Base-by-base conservation (phyloP, 2,888 invertebrate genomes). In the Agrenia bidenticulata region DNA sequence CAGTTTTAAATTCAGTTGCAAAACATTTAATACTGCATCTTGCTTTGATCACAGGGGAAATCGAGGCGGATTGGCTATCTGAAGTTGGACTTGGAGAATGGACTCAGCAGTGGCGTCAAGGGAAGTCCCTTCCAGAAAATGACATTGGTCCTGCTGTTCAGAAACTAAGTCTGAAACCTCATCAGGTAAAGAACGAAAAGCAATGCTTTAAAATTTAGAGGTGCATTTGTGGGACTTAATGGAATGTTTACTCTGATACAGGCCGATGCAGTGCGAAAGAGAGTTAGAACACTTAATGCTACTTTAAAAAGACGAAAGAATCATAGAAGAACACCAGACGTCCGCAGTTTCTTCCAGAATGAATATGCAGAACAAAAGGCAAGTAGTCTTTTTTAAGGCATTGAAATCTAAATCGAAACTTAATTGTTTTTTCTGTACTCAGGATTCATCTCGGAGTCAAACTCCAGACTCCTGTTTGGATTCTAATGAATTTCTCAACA, bases 391-490 rank as follows among this genome's bases (percentile, higher is more conserved):
- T 41, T 41, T 27, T 27, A 41, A 57, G 11, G 1, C 23, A 32
- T 13, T 21, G 11, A 17, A 23, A 9, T 19, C 23, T 7, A 32
- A 32, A 32, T 24, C 5, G n/a, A 17, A 23, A 41, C 51, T 51
- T 51, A 2, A 19, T 23, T 17, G 21, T 23, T 15, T 49, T 49
- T 49, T 19, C 5, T 15, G 9, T 57, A 13, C 41, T 54, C 39
- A 76, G 76, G 76, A 76, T 64, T 73, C 73, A 80, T 90, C 92
- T 72, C 87, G 92, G 72, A 92, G 91, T 80, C 92, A 91, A 73
- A 92, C 92, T 63, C 92, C 92, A 27, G 92, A 92, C 82, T 92
- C 92, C 37, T 32, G 32, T 32, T 81, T 92, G 79, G 92, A 92
- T 81, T 91, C 91, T 19, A 73, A 72, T 61, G 76, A 76, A 41